phyloP scores from a whole-genome alignment of 2,797 vertebrate species.

The Hyperoplus immaculatus region DNA sequence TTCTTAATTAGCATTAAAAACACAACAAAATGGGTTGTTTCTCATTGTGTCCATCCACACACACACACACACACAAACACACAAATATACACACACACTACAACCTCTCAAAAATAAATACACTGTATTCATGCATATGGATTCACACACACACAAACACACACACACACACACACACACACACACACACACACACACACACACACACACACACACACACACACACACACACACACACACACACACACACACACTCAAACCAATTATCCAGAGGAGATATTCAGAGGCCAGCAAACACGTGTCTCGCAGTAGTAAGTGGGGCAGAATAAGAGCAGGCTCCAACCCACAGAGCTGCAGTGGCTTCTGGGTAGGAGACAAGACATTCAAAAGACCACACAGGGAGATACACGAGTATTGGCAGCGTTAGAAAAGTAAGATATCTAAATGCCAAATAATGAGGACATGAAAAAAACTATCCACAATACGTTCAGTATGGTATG shows the following conservation, averaged over 20 bases:
- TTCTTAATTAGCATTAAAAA: background rate
- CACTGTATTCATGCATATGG: background rate
- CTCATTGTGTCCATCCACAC: background rate
- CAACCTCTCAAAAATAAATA: background rate
- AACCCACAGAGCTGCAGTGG: slow-evolving; percentile 53
- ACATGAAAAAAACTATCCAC: background rate
- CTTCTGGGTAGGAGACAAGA: slow-evolving; percentile 51
- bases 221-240: background rate
- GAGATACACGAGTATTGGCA: background rate
- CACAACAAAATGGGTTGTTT: background rate
- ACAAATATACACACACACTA: slow-evolving; percentile 17
- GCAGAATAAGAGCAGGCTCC: slow-evolving; percentile 34
- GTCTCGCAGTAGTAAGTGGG: slow-evolving; percentile 42
- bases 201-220: slow-evolving; percentile 21
- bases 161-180: slow-evolving; percentile 8
- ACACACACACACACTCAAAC: slow-evolving; percentile 15
- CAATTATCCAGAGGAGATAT: slow-evolving; percentile 32
- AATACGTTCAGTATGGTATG: background rate
- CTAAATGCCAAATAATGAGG: background rate
- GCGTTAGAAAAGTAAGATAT: background rate
- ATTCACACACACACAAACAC: slow-evolving; percentile 3
- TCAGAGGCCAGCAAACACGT: slow-evolving; percentile 38
- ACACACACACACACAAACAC: background rate
- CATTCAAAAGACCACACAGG: slow-evolving; percentile 10
- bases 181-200: background rate